Base-by-base conservation (phyloP, 2,797 vertebrate species). In the Amazona ochrocephala region DNA sequence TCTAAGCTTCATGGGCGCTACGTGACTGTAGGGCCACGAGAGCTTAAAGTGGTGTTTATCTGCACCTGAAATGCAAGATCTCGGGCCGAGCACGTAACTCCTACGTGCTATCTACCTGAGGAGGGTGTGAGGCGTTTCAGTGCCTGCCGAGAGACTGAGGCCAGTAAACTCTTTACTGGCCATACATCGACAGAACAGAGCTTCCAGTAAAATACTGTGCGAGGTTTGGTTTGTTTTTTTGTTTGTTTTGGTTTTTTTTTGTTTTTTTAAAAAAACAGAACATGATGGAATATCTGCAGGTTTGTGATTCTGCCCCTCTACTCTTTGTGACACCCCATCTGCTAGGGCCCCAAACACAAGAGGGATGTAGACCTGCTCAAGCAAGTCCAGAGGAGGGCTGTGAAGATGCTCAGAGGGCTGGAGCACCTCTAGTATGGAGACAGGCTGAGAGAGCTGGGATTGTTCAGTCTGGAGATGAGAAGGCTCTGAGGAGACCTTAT, bases 61-160 rank as follows among this genome's bases (percentile, higher is more conserved):
- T 23, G 32, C 39, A 10, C 48, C 1, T 11, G 58, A 45, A 53
- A 21, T 2, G 18, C 27, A 7, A 6, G 20, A 0, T 13, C 2
- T 14, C 1, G 2, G 29, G 54, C 32, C 39, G 48, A 13, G 22
- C 20, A 3, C 18, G 8, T 3, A 5, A 2, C 29, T 18, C 14
- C 42, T 3, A 4, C 3, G 15, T 17, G 4, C 18, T 5, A 0
- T 5, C 37, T 5, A 7, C 17, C 20, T 4, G 8, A 30, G 5
- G 27, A 3, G 4, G 9, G 34, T 30, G 5, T 8, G 5, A 11
- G 34, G 30, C 14, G 1, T 7, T 30, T 5, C 34, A 5, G 56
- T 11, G 50, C n/a, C 32, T 64, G 45, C 51, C 21, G 24, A 16
- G 21, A 2, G 15, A 10, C 73, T 1, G 37, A 24, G 45, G 11